Evolutionary conservation across 2,113 vertebrate species (phyloP).

Genomic region (Grantiella picta): DNA sequence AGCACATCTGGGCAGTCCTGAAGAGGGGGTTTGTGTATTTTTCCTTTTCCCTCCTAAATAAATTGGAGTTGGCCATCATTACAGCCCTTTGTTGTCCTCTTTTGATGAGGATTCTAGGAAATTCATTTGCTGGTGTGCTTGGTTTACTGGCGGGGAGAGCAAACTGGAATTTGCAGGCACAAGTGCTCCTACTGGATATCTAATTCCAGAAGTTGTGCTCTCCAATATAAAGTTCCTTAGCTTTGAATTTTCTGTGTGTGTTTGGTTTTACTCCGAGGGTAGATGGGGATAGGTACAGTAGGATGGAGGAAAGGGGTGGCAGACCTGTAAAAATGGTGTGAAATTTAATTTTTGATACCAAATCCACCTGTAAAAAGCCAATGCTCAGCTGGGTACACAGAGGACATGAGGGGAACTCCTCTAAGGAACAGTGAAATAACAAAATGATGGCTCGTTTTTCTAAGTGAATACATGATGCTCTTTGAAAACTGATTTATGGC

Average conservation of each 20-base stretch:
- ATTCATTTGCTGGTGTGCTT: accelerated
- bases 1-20: background rate
- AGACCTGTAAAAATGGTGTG: background rate
- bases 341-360: background rate
- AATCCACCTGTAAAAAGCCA: background rate
- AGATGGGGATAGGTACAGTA: background rate
- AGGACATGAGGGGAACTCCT: background rate
- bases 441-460: background rate
- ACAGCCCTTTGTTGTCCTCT: background rate
- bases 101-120: slow-evolving; percentile 18
- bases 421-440: background rate
- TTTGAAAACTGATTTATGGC: background rate
- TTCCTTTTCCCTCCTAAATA: background rate
- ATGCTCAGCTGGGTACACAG: accelerated
- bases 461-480: background rate
- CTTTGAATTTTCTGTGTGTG: background rate
- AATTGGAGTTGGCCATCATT: background rate
- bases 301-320: background rate
- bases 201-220: background rate
- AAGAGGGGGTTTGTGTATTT: background rate
- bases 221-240: background rate
- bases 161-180: background rate
- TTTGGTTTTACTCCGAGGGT: background rate
- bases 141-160: background rate
- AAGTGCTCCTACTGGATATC: background rate